These are phyloP conservation scores for Zingel zingel DNA, from an alignment of 2,113 vertebrate genomes.

Conservation along the genomic window DNA sequence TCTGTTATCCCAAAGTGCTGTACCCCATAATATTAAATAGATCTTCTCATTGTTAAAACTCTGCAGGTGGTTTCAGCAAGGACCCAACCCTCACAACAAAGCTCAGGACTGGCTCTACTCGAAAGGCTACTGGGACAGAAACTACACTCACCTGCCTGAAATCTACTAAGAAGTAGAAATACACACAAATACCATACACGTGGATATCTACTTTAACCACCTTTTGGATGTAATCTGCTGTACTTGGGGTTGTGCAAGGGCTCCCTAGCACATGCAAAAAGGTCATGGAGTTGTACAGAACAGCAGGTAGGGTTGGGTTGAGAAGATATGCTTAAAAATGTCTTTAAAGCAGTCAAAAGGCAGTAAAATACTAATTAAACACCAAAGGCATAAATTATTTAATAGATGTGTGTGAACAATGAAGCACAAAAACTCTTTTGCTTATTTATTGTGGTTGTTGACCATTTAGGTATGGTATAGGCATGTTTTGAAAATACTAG, in stretches of 20 bases:
- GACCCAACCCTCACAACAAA: slow-evolving; percentile 92
- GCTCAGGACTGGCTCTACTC: slow-evolving; percentile 96
- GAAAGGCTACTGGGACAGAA: slow-evolving; percentile 97
- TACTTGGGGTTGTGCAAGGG: slow-evolving; percentile 6
- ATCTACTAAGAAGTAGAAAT: slow-evolving; percentile 89
- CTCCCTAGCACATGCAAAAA: slow-evolving; percentile 1
- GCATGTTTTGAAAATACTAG: slow-evolving; percentile 54
- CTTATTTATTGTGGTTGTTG: slow-evolving; percentile 48
- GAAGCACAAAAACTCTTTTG: slow-evolving; percentile 66
- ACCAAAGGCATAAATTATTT: slow-evolving; percentile 29
- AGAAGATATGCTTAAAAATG: neutral
- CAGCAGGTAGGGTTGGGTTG: slow-evolving; percentile 20
- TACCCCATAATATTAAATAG: neutral
- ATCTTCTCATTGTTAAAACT: slow-evolving; percentile 40
- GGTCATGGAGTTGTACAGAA: slow-evolving; percentile 5
- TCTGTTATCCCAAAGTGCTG: neutral
- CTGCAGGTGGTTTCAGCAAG: slow-evolving; percentile 96
- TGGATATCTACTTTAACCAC: slow-evolving; percentile 24
- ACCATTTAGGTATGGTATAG: slow-evolving; percentile 41
- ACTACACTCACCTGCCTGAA: slow-evolving; percentile 92
- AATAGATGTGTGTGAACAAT: slow-evolving; percentile 44
- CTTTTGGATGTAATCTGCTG: slow-evolving; percentile 47
- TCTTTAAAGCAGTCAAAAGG: neutral
- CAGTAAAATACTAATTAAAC: slow-evolving; percentile 14
- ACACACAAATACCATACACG: slow-evolving; percentile 9